phyloP scores from a whole-genome alignment of 1,140 invertebrate genomes.

The Saccostrea cuccullata region DNA sequence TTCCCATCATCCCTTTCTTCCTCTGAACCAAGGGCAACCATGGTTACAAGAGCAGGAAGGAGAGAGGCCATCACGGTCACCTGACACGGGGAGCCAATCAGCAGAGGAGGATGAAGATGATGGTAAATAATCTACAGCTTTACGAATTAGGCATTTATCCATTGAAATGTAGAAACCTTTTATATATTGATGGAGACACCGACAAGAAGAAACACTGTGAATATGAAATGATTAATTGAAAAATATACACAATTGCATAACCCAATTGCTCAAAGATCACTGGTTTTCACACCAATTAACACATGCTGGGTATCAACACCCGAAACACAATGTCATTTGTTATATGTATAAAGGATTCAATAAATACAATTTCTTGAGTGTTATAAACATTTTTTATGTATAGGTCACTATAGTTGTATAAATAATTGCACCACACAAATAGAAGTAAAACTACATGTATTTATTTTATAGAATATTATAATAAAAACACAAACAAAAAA shows the following conservation, averaged over 20 bases:
- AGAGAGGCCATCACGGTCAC: background rate
- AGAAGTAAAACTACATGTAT: background rate
- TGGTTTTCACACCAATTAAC: background rate
- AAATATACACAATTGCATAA: background rate
- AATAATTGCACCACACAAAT: background rate
- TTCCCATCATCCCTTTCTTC: constrained; percentile 22
- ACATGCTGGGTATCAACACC: background rate
- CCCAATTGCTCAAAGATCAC: background rate
- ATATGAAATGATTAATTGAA: background rate
- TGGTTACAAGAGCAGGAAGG: constrained; percentile 2
- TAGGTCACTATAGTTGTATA: background rate
- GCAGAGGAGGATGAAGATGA: constrained; percentile 18
- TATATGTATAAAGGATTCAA: background rate
- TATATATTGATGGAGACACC: too few relatives aligned
- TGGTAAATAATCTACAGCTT: background rate
- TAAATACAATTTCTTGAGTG: background rate
- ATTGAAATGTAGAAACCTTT: too few relatives aligned
- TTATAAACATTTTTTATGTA: background rate
- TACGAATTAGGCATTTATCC: too few relatives aligned
- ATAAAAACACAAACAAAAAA: too few relatives aligned
- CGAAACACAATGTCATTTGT: background rate
- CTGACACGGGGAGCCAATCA: constrained; percentile 16
- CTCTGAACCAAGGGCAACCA: background rate
- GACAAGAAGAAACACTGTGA: too few relatives aligned
- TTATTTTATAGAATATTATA: too few relatives aligned